Evolutionary conservation across 2,888 invertebrate genomes (phyloP), one percentile per base, ranked within the genome.

Genomic region (Melanostoma scalare): DNA sequence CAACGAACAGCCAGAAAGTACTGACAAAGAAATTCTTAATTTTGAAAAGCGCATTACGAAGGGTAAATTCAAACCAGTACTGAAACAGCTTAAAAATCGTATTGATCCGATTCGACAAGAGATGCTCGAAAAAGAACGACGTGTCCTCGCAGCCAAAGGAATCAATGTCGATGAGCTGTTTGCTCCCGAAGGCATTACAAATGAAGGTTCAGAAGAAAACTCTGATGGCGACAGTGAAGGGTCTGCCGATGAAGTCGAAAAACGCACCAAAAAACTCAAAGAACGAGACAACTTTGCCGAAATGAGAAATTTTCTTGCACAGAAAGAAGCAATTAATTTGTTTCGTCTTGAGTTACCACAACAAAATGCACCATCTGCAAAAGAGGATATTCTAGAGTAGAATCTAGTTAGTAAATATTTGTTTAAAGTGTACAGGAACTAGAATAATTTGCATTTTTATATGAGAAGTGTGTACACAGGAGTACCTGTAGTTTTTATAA

Each of bases 71-170:
- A 89, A 89, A 58, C 91, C 91, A 0, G 91, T 91, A 3, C 86
- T 91, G 5, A 88, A 88, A 6, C 91, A 91, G 77, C 87, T 91
- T 0, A 91, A 90, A 60, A 86, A 88, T 86, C 90, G 89, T 71
- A 91, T 91, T 44, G 89, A 90, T 87, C 91, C 91, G 5, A 91
- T 91, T 86, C 88, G 90, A 0, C 87, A 89, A 33, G 89, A 89
- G 4, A 91, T 91, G 90, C 85, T 90, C 4, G 88, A 90, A 55
- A 90, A 90, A 60, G 91, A 91, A 72, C 89, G 89, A 3, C 87
- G 89, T 46, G 88, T 91, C 10, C 85, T 91, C 6, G 86, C 89
- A 4, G 86, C 89, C 10, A 91, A 91, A 44, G 91, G 91, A 10
- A 90, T 91, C 30, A 89, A 91, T 87, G 89, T 91, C n/a, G 89